These are phyloP conservation scores for Amorpha juglandis DNA, from an alignment of 2,888 invertebrate species.

Conservation along the genomic window DNA sequence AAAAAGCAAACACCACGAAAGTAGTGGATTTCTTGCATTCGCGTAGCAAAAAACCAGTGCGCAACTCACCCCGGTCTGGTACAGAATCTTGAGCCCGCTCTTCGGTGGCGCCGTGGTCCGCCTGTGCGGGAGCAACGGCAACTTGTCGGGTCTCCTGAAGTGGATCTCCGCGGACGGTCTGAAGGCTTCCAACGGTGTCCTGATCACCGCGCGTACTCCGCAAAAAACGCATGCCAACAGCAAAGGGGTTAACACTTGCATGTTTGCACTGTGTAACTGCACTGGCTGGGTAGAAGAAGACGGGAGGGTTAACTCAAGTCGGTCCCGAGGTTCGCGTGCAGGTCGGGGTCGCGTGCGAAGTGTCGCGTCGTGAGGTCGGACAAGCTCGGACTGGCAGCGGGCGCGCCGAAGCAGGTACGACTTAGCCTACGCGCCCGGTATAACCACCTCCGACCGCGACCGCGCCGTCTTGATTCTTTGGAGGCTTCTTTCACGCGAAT, in stretches of 20 bases:
- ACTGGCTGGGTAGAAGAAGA: conserved; percentile 37
- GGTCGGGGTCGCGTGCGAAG: conserved; percentile 56
- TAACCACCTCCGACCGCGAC: conserved; percentile 73
- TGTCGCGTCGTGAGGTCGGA: conserved; percentile 66
- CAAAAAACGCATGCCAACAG: conserved; percentile 69
- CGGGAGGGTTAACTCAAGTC: conserved; percentile 43
- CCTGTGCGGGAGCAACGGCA: conserved; percentile 76
- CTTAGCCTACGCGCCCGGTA: conserved; percentile 80
- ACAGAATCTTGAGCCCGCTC: conserved; percentile 86
- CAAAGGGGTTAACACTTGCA: conserved; percentile 74
- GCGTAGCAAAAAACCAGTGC: conserved; percentile 5
- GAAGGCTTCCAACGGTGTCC: conserved; percentile 84
- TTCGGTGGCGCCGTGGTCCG: conserved; percentile 78
- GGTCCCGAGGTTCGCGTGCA: conserved; percentile 48
- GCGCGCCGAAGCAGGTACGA: conserved; percentile 76
- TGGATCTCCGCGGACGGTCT: conserved; percentile 76
- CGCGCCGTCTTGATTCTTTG: conserved; percentile 63
- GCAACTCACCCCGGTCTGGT: conserved; percentile 89
- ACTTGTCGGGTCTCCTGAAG: conserved; percentile 77
- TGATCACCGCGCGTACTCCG: conserved; percentile 71
- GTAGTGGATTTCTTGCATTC: conserved; percentile 7
- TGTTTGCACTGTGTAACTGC: conserved; percentile 47
- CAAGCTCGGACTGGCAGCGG: conserved; percentile 73
- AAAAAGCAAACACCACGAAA: conserved; percentile 25
- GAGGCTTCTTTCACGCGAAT: conserved; percentile 44